These are phyloP conservation scores for Carollia perspicillata DNA, from an alignment of 2,113 vertebrate genomes.

Conservation along the genomic window DNA sequence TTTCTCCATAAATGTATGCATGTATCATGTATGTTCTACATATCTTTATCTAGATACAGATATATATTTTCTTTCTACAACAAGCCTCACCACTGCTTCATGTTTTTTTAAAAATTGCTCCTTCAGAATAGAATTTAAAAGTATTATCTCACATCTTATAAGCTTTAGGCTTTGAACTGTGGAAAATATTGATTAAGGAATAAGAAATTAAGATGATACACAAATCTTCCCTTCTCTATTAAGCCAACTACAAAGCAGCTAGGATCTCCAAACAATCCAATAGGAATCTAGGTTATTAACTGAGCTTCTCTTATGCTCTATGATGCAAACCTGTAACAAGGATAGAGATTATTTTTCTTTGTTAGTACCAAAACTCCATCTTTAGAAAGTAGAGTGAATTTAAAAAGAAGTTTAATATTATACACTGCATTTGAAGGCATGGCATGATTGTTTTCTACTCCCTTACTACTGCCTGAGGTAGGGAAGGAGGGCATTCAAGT, in stretches of 20 bases:
- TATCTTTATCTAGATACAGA: neutral
- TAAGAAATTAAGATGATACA: neutral
- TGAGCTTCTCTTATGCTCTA: neutral
- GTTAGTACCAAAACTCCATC: neutral
- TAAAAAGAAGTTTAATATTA: neutral
- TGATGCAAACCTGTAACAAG: neutral
- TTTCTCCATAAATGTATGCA: neutral
- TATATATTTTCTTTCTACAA: neutral
- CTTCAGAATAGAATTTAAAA: conserved; percentile 32
- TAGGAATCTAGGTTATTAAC: neutral
- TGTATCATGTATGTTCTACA: neutral
- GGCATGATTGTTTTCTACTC: neutral
- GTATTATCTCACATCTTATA: neutral
- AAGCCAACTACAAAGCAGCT: neutral
- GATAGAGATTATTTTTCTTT: neutral
- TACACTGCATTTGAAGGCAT: neutral
- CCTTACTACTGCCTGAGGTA: neutral
- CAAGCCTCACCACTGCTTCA: neutral
- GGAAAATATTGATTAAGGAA: neutral
- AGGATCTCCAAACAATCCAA: neutral
- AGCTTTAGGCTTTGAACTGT: conserved; percentile 18
- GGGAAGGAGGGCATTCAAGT: neutral
- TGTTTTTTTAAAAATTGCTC: neutral
- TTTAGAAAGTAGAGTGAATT: neutral
- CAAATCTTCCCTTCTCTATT: neutral